phyloP scores from a whole-genome alignment of 1,140 invertebrate species.

The Lucilia sericata region DNA sequence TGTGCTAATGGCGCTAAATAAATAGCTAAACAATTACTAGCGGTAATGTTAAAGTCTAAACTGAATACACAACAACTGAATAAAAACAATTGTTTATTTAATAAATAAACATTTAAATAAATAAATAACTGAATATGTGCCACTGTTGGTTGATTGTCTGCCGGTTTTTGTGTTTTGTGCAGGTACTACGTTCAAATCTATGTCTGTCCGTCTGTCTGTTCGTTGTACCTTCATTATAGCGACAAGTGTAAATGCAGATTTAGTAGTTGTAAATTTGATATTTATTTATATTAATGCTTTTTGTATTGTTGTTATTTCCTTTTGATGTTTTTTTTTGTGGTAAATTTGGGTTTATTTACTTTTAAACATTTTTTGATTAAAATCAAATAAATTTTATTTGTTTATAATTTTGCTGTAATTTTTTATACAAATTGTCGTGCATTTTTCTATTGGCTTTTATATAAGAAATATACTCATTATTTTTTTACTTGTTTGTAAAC shows the following conservation, averaged over 20 bases:
- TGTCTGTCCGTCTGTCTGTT: too few species aligned
- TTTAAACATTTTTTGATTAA: neutral
- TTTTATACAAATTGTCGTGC: too few species aligned
- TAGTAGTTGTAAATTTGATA: neutral
- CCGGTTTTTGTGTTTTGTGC: too few species aligned
- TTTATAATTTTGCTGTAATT: too few species aligned
- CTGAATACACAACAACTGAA: neutral
- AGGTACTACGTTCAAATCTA: too few species aligned
- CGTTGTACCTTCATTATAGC: too few species aligned
- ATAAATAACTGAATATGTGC: neutral
- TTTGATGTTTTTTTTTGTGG: neutral
- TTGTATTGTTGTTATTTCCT: too few species aligned
- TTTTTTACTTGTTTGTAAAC: too few species aligned
- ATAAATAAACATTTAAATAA: neutral
- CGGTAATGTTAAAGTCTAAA: neutral
- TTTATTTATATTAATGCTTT: neutral
- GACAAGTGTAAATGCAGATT: neutral
- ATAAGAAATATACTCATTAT: too few species aligned
- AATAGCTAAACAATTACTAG: constrained; percentile 41
- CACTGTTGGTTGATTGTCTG: neutral
- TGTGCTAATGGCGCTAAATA: constrained; percentile 44
- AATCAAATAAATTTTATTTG: neutral
- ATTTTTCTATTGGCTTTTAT: too few species aligned
- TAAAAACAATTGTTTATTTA: constrained; percentile 4
- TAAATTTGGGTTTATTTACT: neutral